These are phyloP conservation scores for Zaprionus gabonicus DNA, from an alignment of 1,140 invertebrate genomes.

Conservation along the genomic window DNA sequence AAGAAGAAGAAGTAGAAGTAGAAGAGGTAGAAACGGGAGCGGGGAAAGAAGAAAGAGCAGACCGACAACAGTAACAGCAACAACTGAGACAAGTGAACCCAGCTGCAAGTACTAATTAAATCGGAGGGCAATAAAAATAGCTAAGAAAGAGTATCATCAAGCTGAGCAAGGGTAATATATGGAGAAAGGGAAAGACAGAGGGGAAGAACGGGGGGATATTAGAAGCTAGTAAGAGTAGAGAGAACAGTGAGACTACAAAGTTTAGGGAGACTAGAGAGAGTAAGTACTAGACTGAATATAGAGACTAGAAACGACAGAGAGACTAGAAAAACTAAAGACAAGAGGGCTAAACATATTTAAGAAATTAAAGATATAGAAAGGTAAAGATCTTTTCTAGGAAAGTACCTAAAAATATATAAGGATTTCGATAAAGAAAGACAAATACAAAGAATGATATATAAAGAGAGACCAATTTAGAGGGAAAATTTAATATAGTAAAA, in stretches of 20 bases:
- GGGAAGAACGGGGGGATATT: no score
- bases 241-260: not conserved
- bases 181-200: not conserved
- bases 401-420: no score
- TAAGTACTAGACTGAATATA: not conserved
- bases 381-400: no score
- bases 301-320: not conserved
- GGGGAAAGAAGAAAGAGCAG: not conserved
- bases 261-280: not conserved
- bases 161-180: not conserved
- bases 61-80: not conserved
- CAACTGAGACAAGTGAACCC: constrained; percentile 3
- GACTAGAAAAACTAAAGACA: not conserved
- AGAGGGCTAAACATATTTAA: no score
- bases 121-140: constrained; percentile 19
- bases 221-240: not conserved
- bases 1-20: not conserved
- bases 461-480: no score
- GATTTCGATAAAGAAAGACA: no score
- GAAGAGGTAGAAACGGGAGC: not conserved
- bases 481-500: no score
- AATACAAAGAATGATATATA: no score
- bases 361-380: no score
- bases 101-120: constrained; percentile 30
- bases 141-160: constrained; percentile 12